phyloP scores from a whole-genome alignment of 2,797 vertebrate genomes.

The Notamacropus eugenii region DNA sequence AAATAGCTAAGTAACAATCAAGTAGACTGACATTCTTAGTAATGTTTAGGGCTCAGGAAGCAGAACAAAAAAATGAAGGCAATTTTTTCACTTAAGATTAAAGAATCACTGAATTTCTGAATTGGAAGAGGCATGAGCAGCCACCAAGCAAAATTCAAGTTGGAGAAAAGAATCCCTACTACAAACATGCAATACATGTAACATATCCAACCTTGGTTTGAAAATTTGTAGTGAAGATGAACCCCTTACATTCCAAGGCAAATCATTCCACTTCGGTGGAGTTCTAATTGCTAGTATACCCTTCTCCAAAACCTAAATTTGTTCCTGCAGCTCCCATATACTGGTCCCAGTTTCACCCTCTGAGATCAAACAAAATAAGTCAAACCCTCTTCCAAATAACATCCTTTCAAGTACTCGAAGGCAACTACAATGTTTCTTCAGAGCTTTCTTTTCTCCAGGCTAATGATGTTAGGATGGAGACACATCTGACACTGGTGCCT shows the following conservation, averaged over 20 bases:
- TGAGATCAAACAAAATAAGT: background rate
- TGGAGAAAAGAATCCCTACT: background rate
- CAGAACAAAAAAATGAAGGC: background rate
- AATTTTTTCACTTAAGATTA: background rate
- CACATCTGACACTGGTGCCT: background rate
- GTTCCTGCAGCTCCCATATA: background rate
- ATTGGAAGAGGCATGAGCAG: background rate
- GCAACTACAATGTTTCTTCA: background rate
- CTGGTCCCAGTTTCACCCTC: background rate
- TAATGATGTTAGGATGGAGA: background rate
- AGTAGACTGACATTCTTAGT: background rate
- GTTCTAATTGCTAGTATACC: background rate
- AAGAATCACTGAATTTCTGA: background rate
- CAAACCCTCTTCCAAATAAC: background rate
- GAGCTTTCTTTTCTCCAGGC: background rate
- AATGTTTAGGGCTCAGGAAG: background rate
- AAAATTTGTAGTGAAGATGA: background rate
- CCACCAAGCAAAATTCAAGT: background rate
- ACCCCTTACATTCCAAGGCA: background rate
- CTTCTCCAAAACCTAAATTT: background rate
- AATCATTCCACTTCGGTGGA: background rate
- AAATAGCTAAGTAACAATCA: background rate
- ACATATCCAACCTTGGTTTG: background rate
- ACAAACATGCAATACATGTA: background rate
- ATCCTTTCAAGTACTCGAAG: background rate